These are phyloP conservation scores for Spermophilus dauricus DNA, from an alignment of 2,113 vertebrate species.

Conservation along the genomic window DNA sequence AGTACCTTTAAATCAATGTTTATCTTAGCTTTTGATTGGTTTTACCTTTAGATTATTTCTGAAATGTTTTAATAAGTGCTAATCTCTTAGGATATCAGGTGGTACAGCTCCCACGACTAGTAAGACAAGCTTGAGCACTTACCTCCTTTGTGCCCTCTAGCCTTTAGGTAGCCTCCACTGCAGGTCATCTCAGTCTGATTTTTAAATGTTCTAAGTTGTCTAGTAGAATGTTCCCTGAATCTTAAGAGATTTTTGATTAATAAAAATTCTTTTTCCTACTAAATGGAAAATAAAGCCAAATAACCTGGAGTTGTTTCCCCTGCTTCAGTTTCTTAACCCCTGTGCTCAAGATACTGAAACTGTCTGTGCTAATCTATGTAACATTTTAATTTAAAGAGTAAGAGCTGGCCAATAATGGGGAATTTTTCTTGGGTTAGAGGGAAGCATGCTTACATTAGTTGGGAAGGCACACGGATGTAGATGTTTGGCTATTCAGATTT, in stretches of 20 bases:
- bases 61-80: conserved; percentile 53
- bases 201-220: not conserved
- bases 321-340: not conserved
- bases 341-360: not conserved
- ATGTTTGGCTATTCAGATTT: conserved; percentile 46
- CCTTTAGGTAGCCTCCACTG: not conserved
- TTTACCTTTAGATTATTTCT: conserved; percentile 10
- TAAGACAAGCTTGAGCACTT: not conserved
- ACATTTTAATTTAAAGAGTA: conserved; percentile 9
- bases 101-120: conserved; percentile 38
- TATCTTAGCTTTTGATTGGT: conserved; percentile 37
- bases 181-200: not conserved
- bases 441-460: not conserved
- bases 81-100: not conserved
- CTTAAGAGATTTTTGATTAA: not conserved
- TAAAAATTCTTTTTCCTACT: conserved; percentile 26
- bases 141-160: not conserved
- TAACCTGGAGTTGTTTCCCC: not conserved
- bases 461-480: not conserved
- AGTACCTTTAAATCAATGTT: conserved; percentile 31
- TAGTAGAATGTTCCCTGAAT: conserved; percentile 28
- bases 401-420: not conserved
- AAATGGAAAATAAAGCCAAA: conserved; percentile 4
- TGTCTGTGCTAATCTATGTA: not conserved
- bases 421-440: not conserved